Percentiles rank a stretch among this genome's conserved stretches.
Conservation (phyloP, 2,113 vertebrate genomes). For the Oreocharis arfaki region DNA sequence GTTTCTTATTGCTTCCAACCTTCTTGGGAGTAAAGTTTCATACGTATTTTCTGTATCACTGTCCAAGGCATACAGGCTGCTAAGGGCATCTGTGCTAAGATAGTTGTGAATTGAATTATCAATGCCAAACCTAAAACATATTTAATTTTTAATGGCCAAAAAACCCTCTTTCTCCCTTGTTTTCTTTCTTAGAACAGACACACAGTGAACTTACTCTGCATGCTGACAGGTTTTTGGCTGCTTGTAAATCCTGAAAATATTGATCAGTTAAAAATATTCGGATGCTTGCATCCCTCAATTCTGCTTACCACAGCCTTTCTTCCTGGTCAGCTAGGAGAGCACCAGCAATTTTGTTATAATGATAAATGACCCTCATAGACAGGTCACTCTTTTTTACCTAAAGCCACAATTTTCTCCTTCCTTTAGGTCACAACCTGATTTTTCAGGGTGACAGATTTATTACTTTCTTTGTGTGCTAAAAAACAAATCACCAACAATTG, state of each 20-base stretch:
- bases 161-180: not conserved
- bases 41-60: not conserved
- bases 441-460: slow-evolving; percentile 92
- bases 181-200: slow-evolving; percentile 2
- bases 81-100: not conserved
- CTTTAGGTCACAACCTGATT: slow-evolving; percentile 81
- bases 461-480: slow-evolving; percentile 80
- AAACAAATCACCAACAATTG: slow-evolving; percentile 81
- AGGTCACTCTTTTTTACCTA: slow-evolving; percentile 86
- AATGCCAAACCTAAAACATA: not conserved
- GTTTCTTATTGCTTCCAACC: not conserved
- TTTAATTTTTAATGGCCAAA: not conserved
- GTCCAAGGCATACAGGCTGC: not conserved
- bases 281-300: slow-evolving; percentile 74
- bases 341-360: slow-evolving; percentile 86
- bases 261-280: slow-evolving; percentile 77
- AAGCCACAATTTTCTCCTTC: slow-evolving; percentile 92
- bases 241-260: slow-evolving; percentile 71
- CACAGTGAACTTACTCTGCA: not conserved
- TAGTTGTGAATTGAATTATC: not conserved
- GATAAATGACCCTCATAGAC: slow-evolving; percentile 86
- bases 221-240: slow-evolving; percentile 31
- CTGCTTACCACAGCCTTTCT: slow-evolving; percentile 87
- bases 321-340: slow-evolving; percentile 75
- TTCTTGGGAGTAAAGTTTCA: not conserved